Conservation (phyloP, 1,140 invertebrate genomes). For the Apis florea region DNA sequence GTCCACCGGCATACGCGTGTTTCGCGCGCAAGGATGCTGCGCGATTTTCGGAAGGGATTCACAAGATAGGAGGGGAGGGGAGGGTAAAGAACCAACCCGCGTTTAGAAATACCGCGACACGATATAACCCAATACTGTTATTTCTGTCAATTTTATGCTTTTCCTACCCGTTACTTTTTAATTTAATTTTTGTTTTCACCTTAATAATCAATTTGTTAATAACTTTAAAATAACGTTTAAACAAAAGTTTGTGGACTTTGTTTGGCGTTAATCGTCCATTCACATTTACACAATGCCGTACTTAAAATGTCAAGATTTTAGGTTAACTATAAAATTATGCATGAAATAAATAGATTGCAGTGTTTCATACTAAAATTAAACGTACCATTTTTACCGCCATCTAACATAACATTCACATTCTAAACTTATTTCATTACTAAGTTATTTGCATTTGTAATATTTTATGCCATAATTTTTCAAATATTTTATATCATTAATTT, state of each 20-base stretch:
- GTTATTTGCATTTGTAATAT: background rate
- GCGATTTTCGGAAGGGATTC: conserved; percentile 58
- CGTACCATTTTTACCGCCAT: conserved; percentile 46
- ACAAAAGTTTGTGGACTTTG: conserved; percentile 12
- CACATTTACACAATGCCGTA: conserved; percentile 36
- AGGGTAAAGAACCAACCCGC: conserved; percentile 33
- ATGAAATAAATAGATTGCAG: conserved; percentile 37
- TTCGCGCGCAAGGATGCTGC: conserved; percentile 72
- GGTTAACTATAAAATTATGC: conserved; percentile 33
- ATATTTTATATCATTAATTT: background rate
- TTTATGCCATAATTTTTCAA: too few species aligned
- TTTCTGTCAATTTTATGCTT: conserved; percentile 41
- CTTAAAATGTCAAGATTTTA: conserved; percentile 41
- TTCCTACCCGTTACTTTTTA: background rate
- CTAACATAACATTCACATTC: conserved; percentile 19
- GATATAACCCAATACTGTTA: conserved; percentile 28
- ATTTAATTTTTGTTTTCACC: background rate
- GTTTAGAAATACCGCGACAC: conserved; percentile 48
- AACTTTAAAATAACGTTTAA: conserved; percentile 16
- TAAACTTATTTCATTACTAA: conserved; percentile 9
- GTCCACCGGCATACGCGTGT: conserved; percentile 71
- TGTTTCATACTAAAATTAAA: conserved; percentile 39
- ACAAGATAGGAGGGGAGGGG: background rate
- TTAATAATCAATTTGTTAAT: background rate
- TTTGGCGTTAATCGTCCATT: conserved; percentile 44